phyloP scores from a whole-genome alignment of 2,888 invertebrate species.

The Homarus gammarus region DNA sequence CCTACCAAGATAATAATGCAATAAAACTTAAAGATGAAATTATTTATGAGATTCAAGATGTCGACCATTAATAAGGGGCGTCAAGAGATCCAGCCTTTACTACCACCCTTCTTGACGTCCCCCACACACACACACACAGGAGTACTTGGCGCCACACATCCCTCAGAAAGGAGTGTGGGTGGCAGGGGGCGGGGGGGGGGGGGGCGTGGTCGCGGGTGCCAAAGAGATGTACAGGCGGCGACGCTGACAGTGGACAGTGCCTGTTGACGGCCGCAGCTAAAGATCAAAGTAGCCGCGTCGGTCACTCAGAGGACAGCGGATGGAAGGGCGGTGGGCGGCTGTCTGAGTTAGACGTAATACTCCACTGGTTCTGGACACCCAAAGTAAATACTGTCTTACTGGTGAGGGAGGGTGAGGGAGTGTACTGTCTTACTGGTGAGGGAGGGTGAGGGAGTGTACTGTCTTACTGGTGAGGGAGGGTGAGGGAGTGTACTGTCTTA shows the following conservation, averaged over 20 bases:
- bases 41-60: too few species aligned
- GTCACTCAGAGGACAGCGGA: conserved; percentile 20
- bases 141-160: background rate
- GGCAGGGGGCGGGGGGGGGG: background rate
- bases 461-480: too few species aligned
- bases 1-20: background rate
- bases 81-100: background rate
- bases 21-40: background rate
- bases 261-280: background rate
- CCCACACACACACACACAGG: background rate
- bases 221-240: conserved; percentile 24
- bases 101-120: background rate
- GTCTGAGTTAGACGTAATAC: conserved; percentile 30
- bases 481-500: too few species aligned
- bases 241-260: conserved; percentile 26
- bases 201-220: conserved; percentile 33
- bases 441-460: background rate
- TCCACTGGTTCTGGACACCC: background rate
- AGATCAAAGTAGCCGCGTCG: conserved; percentile 40
- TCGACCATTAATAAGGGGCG: background rate
- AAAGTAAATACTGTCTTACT: background rate
- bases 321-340: background rate
- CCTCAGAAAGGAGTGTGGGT: background rate
- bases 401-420: background rate
- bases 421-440: background rate